Evolutionary conservation across 2,888 invertebrate genomes (phyloP).

Genomic region (Sericinus montela): DNA sequence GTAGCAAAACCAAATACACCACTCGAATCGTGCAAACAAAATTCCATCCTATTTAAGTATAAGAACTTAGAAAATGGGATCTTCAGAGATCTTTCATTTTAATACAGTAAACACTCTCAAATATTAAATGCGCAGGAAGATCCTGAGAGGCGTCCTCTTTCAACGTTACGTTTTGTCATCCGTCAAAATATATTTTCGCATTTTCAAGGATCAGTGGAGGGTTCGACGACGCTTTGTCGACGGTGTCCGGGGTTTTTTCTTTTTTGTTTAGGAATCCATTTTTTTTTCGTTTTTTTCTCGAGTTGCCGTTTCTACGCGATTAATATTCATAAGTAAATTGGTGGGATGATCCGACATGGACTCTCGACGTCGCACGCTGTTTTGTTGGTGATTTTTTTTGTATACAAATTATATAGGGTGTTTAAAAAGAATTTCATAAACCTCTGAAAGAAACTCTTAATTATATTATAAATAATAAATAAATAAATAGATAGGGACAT

Average conservation of each 20-base stretch:
- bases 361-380: conserved; percentile 22
- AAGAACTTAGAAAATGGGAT: conserved; percentile 10
- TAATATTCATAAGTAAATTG: conserved; percentile 78
- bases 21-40: conserved; percentile 3
- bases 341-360: conserved; percentile 44
- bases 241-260: conserved; percentile 40
- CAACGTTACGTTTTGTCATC: conserved; percentile 65
- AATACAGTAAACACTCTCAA: conserved; percentile 49
- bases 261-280: background rate
- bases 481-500: too few species aligned
- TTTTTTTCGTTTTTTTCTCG: conserved; percentile 31
- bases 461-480: too few species aligned
- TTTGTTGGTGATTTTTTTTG: background rate
- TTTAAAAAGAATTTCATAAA: too few species aligned
- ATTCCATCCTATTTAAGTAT: background rate
- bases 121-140: conserved; percentile 71
- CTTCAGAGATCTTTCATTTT: conserved; percentile 13
- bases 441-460: too few species aligned
- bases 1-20: background rate
- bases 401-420: too few species aligned
- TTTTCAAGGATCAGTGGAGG: conserved; percentile 51
- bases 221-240: conserved; percentile 52
- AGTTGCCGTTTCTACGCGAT: conserved; percentile 48
- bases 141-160: conserved; percentile 42
- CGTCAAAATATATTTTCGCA: conserved; percentile 71